phyloP scores from a whole-genome alignment of 2,797 vertebrate genomes.

The Parotocinclus haroldoi region DNA sequence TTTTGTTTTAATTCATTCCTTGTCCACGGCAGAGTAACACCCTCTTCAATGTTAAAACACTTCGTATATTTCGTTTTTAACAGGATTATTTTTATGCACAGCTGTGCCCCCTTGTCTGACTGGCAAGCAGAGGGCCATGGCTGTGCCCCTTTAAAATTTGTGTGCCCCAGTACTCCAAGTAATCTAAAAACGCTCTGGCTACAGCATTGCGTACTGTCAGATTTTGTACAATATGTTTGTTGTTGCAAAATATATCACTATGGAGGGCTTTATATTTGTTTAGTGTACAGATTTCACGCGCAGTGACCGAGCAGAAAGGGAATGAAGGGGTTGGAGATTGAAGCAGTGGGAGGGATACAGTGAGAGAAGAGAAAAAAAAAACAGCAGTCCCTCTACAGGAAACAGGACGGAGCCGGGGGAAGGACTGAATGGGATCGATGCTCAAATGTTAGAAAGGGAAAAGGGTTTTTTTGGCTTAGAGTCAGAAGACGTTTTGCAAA shows the following conservation, averaged over 20 bases:
- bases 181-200: no score
- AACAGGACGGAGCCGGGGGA: constrained; percentile 49
- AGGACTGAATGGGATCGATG: constrained; percentile 54
- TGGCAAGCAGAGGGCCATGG: no score
- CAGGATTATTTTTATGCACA: no score
- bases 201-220: no score
- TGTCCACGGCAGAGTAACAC: no score
- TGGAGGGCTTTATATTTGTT: no score
- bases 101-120: no score
- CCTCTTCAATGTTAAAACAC: no score
- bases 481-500: constrained; percentile 34
- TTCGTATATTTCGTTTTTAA: no score
- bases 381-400: constrained; percentile 52
- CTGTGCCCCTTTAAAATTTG: no score
- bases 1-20: no score
- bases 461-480: neutral
- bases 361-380: constrained; percentile 25
- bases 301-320: neutral
- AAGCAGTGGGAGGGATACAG: constrained; percentile 17
- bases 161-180: no score
- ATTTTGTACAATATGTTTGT: neutral
- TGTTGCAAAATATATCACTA: neutral
- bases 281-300: neutral
- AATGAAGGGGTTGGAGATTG: neutral
- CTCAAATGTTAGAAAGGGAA: constrained; percentile 24